Evolutionary conservation across 2,797 vertebrate species (phyloP).

Genomic region (Clarias platycephalus): DNA sequence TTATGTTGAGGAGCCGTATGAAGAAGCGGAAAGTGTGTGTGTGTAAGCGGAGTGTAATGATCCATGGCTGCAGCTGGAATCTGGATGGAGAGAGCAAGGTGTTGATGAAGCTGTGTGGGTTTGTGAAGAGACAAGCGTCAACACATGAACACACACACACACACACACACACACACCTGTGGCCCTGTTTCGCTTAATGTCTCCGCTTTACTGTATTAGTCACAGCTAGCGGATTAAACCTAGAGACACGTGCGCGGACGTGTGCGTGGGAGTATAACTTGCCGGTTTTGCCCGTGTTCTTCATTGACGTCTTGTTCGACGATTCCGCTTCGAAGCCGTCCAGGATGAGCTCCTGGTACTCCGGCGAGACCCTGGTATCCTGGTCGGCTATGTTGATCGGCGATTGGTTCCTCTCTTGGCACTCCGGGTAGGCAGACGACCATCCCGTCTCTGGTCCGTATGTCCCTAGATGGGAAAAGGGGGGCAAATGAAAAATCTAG

Average conservation of each 20-base stretch:
- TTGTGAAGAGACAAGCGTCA: conserved; percentile 6
- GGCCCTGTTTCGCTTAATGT: neutral
- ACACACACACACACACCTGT: conserved; percentile 4
- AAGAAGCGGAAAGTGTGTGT: conserved; percentile 62
- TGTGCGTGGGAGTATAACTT: conserved; percentile 21
- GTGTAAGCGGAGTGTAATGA: conserved; percentile 43
- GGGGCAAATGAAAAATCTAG: conserved; percentile 39
- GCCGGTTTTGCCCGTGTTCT: conserved; percentile 98
- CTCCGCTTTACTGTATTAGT: neutral
- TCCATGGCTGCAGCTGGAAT: conserved; percentile 22
- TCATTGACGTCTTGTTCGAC: conserved; percentile 97
- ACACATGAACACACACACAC: neutral
- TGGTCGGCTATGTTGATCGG: conserved; percentile 90
- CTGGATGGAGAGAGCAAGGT: conserved; percentile 14
- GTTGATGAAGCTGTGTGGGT: conserved; percentile 20
- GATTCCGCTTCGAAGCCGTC: conserved; percentile 89
- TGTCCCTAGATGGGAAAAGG: conserved; percentile 71
- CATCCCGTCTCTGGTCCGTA: conserved; percentile 92
- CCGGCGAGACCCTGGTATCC: conserved; percentile 80
- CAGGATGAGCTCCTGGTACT: conserved; percentile 87
- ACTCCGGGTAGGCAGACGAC: conserved; percentile 84
- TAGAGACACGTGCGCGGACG: no score
- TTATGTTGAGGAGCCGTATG: conserved; percentile 78
- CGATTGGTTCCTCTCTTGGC: conserved; percentile 87
- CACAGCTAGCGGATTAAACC: neutral